phyloP scores from a whole-genome alignment of 1,140 invertebrate genomes.

The Spodoptera litura region DNA sequence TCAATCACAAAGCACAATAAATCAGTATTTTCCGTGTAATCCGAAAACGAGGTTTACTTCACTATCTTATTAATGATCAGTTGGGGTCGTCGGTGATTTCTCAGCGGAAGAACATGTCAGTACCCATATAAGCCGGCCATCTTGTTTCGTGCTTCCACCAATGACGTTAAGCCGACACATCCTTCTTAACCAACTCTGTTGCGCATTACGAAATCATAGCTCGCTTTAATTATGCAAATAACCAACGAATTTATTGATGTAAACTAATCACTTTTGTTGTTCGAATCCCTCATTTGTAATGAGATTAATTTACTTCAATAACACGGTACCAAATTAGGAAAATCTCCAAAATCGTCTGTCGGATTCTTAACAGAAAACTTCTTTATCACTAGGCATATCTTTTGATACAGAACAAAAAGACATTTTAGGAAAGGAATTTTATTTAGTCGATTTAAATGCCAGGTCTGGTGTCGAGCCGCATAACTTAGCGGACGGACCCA shows the following conservation, averaged over 20 bases:
- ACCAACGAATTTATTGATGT: slow-evolving; percentile 21
- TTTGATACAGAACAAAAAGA: background rate
- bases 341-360: background rate
- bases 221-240: slow-evolving; percentile 34
- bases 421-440: slow-evolving; percentile 27
- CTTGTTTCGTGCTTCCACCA: slow-evolving; percentile 31
- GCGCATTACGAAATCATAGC: slow-evolving; percentile 32
- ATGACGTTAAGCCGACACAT: slow-evolving; percentile 50
- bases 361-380: too few species aligned
- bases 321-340: slow-evolving; percentile 5
- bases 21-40: slow-evolving; percentile 19
- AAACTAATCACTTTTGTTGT: slow-evolving; percentile 17
- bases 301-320: slow-evolving; percentile 5
- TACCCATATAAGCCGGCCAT: slow-evolving; percentile 19
- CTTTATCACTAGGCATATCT: too few species aligned
- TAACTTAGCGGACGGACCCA: slow-evolving; percentile 33
- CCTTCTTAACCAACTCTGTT: slow-evolving; percentile 47
- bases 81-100: slow-evolving; percentile 26
- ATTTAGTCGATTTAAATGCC: slow-evolving; percentile 40
- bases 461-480: slow-evolving; percentile 47
- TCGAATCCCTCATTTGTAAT: slow-evolving; percentile 25
- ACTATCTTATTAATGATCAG: slow-evolving; percentile 27
- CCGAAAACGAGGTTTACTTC: slow-evolving; percentile 11
- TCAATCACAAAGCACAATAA: slow-evolving; percentile 3
- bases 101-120: slow-evolving; percentile 35